Evolutionary conservation across 2,888 invertebrate species (phyloP).

Genomic region (Cremastinae sp.): DNA sequence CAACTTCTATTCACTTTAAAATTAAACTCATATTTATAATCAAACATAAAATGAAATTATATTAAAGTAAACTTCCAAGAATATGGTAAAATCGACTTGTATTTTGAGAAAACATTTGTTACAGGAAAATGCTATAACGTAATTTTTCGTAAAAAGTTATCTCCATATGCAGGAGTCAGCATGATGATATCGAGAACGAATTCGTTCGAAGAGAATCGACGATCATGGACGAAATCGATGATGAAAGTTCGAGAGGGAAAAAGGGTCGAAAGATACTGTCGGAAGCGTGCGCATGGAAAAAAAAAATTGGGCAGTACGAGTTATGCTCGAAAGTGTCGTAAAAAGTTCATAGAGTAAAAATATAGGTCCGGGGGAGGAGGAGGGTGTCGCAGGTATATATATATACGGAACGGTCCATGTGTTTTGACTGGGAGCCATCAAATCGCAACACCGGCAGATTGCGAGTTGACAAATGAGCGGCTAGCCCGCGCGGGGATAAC

Average conservation of each 20-base stretch:
- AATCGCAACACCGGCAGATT: slow-evolving; percentile 76
- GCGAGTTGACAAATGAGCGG: slow-evolving; percentile 78
- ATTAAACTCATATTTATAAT: too few species aligned
- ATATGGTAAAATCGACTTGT: too few species aligned
- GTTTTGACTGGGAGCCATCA: slow-evolving; percentile 76
- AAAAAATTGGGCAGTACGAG: not conserved
- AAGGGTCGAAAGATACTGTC: not conserved
- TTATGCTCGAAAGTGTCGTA: not conserved
- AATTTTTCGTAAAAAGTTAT: too few species aligned
- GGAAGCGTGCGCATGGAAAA: not conserved
- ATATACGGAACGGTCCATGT: slow-evolving; percentile 64
- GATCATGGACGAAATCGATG: not conserved
- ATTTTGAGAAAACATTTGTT: too few species aligned
- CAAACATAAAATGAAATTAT: too few species aligned
- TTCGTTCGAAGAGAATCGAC: too few species aligned
- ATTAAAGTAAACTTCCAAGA: too few species aligned
- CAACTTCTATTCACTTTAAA: too few species aligned
- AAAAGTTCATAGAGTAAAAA: slow-evolving; percentile 22
- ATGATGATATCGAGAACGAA: too few species aligned
- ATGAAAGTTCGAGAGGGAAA: slow-evolving; percentile 12
- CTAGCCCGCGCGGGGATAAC: slow-evolving; percentile 53
- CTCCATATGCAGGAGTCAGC: too few species aligned
- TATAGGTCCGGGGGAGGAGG: too few species aligned
- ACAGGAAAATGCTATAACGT: too few species aligned
- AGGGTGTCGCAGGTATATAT: slow-evolving; percentile 49